phyloP scores from a whole-genome alignment of 1,140 invertebrate genomes.

The Augochlora pura region DNA sequence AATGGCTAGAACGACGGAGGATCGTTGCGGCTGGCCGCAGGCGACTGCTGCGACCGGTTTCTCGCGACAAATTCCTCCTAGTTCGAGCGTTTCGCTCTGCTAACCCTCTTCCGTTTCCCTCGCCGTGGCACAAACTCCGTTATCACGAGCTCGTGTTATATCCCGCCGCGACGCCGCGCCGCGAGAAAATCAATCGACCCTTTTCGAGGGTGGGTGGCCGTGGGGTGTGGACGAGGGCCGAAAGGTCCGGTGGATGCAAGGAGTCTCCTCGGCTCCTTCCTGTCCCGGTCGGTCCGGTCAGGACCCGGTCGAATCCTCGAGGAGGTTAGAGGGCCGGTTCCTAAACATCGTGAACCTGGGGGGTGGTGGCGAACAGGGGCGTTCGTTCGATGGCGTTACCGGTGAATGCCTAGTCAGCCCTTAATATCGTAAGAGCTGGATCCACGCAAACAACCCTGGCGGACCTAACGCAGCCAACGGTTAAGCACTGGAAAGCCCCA shows the following conservation, averaged over 20 bases:
- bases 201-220: too few species aligned
- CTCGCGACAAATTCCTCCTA: conserved; percentile 66
- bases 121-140: neutral
- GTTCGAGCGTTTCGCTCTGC: conserved; percentile 35
- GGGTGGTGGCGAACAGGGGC: neutral
- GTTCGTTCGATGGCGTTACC: conserved; percentile 34
- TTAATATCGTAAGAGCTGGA: conserved; percentile 79
- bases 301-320: conserved; percentile 18
- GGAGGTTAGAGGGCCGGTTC: conserved; percentile 38
- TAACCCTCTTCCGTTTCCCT: conserved; percentile 25
- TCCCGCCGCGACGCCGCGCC: conserved; percentile 8
- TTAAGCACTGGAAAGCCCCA: conserved; percentile 75
- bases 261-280: conserved; percentile 8
- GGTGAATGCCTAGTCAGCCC: conserved; percentile 77
- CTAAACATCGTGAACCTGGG: conserved; percentile 45
- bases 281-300: conserved; percentile 20
- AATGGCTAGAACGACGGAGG: conserved; percentile 67
- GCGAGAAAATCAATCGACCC: conserved; percentile 76
- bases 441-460: conserved; percentile 76
- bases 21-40: conserved; percentile 77
- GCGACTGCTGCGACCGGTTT: conserved; percentile 76
- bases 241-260: conserved; percentile 28
- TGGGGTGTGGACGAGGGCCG: neutral
- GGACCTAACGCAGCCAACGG: conserved; percentile 69
- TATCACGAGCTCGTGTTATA: neutral